Evolutionary conservation across 2,888 invertebrate genomes (phyloP), one percentile per base, ranked within the genome.

Genomic region (Crocallis elinguaria): DNA sequence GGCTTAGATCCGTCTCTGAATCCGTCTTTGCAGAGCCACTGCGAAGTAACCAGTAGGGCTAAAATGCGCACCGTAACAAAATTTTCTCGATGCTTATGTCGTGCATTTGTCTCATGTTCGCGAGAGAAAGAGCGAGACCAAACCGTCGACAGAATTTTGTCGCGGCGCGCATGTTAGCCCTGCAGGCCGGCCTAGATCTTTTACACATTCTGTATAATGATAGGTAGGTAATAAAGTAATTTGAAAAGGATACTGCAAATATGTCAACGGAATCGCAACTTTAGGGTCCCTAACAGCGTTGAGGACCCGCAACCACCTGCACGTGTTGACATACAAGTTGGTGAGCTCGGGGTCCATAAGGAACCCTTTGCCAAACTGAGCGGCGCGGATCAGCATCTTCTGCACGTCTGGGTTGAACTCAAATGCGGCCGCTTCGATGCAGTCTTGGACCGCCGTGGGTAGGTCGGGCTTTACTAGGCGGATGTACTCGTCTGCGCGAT

Each of bases 301-400:
- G 17, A 99, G 84, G n/a, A 98, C 97, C 44, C 98, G 88, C 57
- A 99, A 85, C 81, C 95, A 94, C 54, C 97, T 92, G 71, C 98
- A 96, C 87, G 97, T 98, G 73, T 94, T 93, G 32, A 98, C 96
- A 76, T 98, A 98, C 58, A 94, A 92, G 62, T 96, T 95, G 0
- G 90, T 90, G 0, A 97, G 93, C 76, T 94, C 93, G 33, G 94
- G 93, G 53, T 94, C 95, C 19, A 94, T 93, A 42, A 98, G 93
- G 78, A 98, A 99, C 43, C 97, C 96, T 88, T 98, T 98, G 5
- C 99, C 99, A 89, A 98, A 98, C 77, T 98, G 97, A 0, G 98
- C 98, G 7, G 98, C 97, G 74, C 96, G 93, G 53, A 99, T 94
- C 9, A 99, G 90, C 90, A 96, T 94, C 84, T 98, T 98, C 85